Evolutionary conservation across 2,888 invertebrate genomes (phyloP), one percentile per base, ranked within the genome.

Genomic region (Mamestra brassicae): DNA sequence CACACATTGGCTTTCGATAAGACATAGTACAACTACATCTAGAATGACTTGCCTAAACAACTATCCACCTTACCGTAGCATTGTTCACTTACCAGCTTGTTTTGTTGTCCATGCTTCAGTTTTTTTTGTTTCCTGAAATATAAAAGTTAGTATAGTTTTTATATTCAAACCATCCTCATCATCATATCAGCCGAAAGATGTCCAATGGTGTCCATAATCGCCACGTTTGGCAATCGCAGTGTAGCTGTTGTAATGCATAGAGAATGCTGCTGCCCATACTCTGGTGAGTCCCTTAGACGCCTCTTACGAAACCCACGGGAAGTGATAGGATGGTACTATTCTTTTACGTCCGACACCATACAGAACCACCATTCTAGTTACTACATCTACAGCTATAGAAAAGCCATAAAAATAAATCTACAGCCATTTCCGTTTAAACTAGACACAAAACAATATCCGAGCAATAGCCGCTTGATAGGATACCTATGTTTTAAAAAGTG

Each of bases 11-110:
- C 13, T 11, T 34, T 26, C 26, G 34, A 36, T 57, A 57, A 6
- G 34, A 13, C 15, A 58, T 34, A 15, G 15, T 36, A 36, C 15
- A 34, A 17, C 13, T 11, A 50, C 10, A 15, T 50, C 11, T 42
- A 8, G 4, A 15, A n/a, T 50, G 4, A 26, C 17, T 13, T 17
- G 38, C 13, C 38, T n/a, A 11, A 47, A 15, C 6, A 36, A 38
- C 64, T 64, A 15, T 38, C 36, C 15, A 58, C 7, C 42, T 74
- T 55, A 61, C 11, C 60, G 50, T 57, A 45, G 42, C 11, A 60
- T 71, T 47, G 13, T 54, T 61, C 1, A 83, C 80, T 83, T 70
- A 81, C 80, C 58, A 78, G 57, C 26, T 57, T 67, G 52, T 3
- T 64, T 64, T 61, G 57, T 38, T 17, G 61, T 5, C 11, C 38